Evolutionary conservation across 2,113 vertebrate species (phyloP).

Genomic region (Eulemur macaco): DNA sequence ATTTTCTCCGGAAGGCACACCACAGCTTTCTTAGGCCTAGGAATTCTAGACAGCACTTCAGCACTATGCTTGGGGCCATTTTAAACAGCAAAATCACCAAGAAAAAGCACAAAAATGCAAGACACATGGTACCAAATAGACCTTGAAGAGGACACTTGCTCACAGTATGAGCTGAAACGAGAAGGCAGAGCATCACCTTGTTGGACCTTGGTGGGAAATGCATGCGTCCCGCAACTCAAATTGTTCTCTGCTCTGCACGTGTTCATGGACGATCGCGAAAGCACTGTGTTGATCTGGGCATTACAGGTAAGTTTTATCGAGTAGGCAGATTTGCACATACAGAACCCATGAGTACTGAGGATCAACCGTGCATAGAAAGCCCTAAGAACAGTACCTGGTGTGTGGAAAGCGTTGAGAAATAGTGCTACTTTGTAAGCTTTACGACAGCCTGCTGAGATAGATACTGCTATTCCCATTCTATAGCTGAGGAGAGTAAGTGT

Average conservation of each 20-base stretch:
- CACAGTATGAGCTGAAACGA: neutral
- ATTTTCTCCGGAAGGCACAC: neutral
- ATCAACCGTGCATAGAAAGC: neutral
- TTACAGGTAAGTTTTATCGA: neutral
- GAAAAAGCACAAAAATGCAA: neutral
- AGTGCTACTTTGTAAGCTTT: neutral
- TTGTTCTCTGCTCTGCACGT: neutral
- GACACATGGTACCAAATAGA: neutral
- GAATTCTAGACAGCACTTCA: neutral
- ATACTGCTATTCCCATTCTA: neutral
- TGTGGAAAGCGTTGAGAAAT: neutral
- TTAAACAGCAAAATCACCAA: neutral
- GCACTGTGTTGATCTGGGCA: neutral
- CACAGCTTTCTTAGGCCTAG: neutral
- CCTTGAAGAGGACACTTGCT: neutral
- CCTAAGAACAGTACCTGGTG: neutral
- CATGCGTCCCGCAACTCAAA: neutral
- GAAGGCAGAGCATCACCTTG: accelerated
- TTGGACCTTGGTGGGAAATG: neutral
- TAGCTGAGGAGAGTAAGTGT: neutral
- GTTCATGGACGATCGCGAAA: neutral
- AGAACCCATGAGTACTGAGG: neutral
- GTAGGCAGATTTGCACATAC: neutral
- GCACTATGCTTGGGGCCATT: neutral
- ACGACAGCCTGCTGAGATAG: neutral